Evolutionary conservation across 2,888 invertebrate genomes (phyloP).

Genomic region (Tetragonisca angustula): DNA sequence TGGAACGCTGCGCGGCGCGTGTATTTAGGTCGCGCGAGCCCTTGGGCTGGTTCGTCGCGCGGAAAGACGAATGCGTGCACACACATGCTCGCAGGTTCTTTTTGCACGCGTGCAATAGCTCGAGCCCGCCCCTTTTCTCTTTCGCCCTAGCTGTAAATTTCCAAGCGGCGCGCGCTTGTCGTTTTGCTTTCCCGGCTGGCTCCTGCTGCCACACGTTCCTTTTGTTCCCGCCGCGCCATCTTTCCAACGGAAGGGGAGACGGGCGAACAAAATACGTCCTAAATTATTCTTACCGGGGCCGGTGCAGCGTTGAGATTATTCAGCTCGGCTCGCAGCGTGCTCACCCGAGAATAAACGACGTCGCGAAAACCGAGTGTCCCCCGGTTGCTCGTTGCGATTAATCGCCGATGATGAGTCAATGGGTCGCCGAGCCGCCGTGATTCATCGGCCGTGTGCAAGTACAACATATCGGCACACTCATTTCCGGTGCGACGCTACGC

Average conservation of each 20-base stretch:
- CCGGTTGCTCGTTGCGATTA: slow-evolving; percentile 15
- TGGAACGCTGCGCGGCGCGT: slow-evolving; percentile 22
- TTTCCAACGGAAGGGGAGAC: neutral
- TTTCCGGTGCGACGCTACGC: slow-evolving; percentile 13
- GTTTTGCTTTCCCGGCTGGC: slow-evolving; percentile 45
- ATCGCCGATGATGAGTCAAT: slow-evolving; percentile 48
- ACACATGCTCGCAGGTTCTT: slow-evolving; percentile 34
- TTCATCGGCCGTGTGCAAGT: slow-evolving; percentile 29
- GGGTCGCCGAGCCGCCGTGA: slow-evolving; percentile 28
- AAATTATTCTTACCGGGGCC: slow-evolving; percentile 34
- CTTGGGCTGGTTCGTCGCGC: slow-evolving; percentile 44
- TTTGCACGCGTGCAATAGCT: slow-evolving; percentile 41
- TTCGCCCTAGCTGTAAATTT: slow-evolving; percentile 60
- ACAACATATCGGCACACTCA: slow-evolving; percentile 5
- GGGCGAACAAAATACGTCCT: neutral
- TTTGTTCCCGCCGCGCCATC: slow-evolving; percentile 40
- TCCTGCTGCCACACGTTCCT: slow-evolving; percentile 36
- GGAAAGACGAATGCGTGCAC: slow-evolving; percentile 56
- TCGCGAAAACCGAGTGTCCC: neutral
- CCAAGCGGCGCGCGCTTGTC: slow-evolving; percentile 25
- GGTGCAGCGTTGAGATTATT: slow-evolving; percentile 22
- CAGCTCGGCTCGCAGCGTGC: neutral
- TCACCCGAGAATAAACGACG: slow-evolving; percentile 5
- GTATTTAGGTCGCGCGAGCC: slow-evolving; percentile 65
- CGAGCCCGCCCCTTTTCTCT: slow-evolving; percentile 22